Evolutionary conservation across 1,140 invertebrate genomes (phyloP), one percentile per base, ranked within the genome.

Genomic region (Ips typographus): DNA sequence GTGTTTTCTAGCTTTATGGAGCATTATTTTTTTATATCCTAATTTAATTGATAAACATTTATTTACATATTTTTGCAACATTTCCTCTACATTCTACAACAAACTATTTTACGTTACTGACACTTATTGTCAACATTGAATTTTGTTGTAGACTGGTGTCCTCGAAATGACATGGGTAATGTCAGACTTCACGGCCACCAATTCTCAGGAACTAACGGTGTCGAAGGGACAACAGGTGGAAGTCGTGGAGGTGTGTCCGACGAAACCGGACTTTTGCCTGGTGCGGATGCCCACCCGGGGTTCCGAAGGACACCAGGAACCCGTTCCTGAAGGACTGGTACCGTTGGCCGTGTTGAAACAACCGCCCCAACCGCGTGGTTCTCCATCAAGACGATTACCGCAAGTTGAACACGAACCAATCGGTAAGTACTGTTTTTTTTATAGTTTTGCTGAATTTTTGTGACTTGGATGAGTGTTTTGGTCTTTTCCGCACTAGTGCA

Each of bases 181-280:
- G 6, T 88, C 88, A 36, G 93, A 95, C 78, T 90, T 92, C 78
- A 83, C 83, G n/a, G 91, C 92, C 6, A 79, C 87, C 2, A 87
- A 87, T 62, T 81, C 87, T 7, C 87, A 89, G 43, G 93, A 95
- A 79, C 77, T 95, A 68, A 88, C 86, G 38, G 93, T 95, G 4
- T 84, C 81, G 52, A 94, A 94, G 77, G 93, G 93, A 5, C 94
- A 96, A 80, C 94, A 96, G 81, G 94, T 97, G 53, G 95, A 97
- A 77, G 89, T 97, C 59, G 78, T 97, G 58, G 94, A 96, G 75
- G 83, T 88, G 57, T 84, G 85, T 70, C 79, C 73, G 73, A 79
- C 65, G 77, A 84, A 74, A 73, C 86, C 75, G 81, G 88, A 87
- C 76, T 89, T 85, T 82, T 89, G 89, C 83, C 78, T 88, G 74